Base-by-base conservation (phyloP, 2,113 vertebrate species). In the Beaufortia kweichowensis region DNA sequence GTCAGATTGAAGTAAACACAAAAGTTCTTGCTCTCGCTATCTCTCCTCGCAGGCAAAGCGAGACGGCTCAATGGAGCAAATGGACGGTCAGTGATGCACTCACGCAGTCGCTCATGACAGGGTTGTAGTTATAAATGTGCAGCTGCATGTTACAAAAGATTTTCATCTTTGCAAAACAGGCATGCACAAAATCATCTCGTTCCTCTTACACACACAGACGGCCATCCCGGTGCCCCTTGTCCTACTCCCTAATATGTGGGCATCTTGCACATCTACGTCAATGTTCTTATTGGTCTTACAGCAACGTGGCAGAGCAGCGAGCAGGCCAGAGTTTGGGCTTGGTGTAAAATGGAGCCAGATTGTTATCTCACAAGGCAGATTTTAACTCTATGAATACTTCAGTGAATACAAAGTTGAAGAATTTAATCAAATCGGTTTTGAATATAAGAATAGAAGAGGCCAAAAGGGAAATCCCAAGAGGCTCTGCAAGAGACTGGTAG, bases 281-380 rank as follows among this genome's bases (percentile, higher is more conserved):
- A 74, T 2, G 39, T 74, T 74, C 39, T 61, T 12, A 41, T n/a
- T 71, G 53, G 28, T 70, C 67, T 56, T 70, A 70, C 67, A 56
- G 50, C 7, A 56, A 19, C 23, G 50, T 70, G 67, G 55, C 69
- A 57, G 69, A 71, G 55, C 55, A 33, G 55, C 28, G 68, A 71
- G 33, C 69, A 57, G 21, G 28, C 23, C 3, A 41, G 41, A 46
- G 19, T 70, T 14, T 70, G 67, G 31, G 33, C 50, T n/a, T 35
- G 28, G 31, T 39, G 67, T 33, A 23, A 26, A 70, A 70, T 24
- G 31, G 23, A 71, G 55, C 14, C 4, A 71, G 53, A 71, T 71
- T 56, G 24, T 41, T 59, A 28, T 71, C 53, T 1, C 4, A 31
- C n/a, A 3, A 70, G 31, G 33, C 68, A 41, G 15, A 9, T 26